A percentile compares a stretch with the other conserved stretches of the same genome.
These are phyloP conservation scores for Astur gentilis DNA, from an alignment of 2,113 vertebrate species.

Conservation along the genomic window DNA sequence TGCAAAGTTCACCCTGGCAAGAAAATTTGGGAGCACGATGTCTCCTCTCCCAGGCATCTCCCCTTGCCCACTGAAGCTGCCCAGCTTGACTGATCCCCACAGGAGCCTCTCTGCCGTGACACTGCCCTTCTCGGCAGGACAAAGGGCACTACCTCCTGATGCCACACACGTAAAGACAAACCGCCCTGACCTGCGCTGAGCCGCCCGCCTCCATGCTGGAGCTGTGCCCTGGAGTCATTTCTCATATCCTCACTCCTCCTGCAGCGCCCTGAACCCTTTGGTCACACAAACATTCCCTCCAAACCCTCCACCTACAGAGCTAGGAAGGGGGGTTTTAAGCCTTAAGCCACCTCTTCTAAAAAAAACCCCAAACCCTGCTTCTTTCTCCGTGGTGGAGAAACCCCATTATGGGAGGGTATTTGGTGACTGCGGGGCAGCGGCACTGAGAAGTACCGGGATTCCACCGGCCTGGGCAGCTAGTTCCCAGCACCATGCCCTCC, in stretches of 20 bases:
- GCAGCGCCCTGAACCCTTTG: background rate
- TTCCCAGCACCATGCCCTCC: background rate
- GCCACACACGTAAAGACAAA: background rate
- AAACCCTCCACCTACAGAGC: rapidly evolving
- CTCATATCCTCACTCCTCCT: background rate
- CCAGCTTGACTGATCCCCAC: rapidly evolving
- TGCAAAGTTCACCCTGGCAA: background rate
- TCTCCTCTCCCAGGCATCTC: background rate
- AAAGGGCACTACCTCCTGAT: background rate
- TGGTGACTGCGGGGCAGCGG: rapidly evolving
- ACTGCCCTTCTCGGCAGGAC: background rate
- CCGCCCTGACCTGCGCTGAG: rapidly evolving
- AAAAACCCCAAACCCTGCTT: background rate
- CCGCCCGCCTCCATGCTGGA: rapidly evolving
- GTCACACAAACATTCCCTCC: background rate
- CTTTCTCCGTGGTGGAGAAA: background rate
- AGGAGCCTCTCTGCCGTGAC: background rate
- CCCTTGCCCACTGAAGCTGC: rapidly evolving
- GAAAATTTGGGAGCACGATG: background rate
- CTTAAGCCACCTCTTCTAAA: background rate
- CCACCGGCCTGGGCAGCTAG: rapidly evolving
- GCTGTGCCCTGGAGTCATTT: background rate
- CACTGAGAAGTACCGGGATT: rapidly evolving
- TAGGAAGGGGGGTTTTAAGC: background rate
- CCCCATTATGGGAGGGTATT: background rate